Evolutionary conservation across 2,888 invertebrate genomes (phyloP), one percentile per base, ranked within the genome.

Genomic region (Perdita meconis): DNA sequence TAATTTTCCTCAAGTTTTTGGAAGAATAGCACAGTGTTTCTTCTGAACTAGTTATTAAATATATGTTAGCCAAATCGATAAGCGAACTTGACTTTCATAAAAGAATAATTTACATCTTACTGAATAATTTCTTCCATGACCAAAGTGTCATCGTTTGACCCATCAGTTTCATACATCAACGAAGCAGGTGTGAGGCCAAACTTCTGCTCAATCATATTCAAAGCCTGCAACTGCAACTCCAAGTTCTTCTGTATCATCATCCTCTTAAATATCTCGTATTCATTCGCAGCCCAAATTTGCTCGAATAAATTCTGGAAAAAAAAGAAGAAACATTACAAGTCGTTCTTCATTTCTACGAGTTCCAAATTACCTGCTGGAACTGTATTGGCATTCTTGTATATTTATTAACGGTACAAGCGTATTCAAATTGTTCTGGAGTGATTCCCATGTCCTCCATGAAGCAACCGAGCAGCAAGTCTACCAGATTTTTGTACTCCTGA

Each of bases 211-310:
- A 97, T 96, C 86, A 97, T 93, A 92, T 97, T 97, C 82, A 97
- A 92, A 0, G 97, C 97, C 94, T 98, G 96, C 77, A 98, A 93
- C 90, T 98, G 98, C 40, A 98, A 93, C 89, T 98, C 98, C 26
- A 98, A 95, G 92, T 98, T 98, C 88, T 97, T 96, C 90, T 97
- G 97, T 6, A 96, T 96, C 98, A 98, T 98, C 96, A 98, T 96
- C 78, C 96, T 95, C 70, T 96, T 96, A 90, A 98, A 98, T 92
- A 98, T 96, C 81, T 96, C 95, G 87, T 96, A 97, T 92, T 98
- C 97, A 89, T 98, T 98, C 0, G 98, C 98, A 0, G 98, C 98
- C 97, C 98, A 97, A 74, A 98, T 97, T 94, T 97, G 95, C 86
- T 96, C 95, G 87, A 96, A 94, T 30, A 95, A 91, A 78, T 93